These are phyloP conservation scores for Crossaster papposus DNA, from an alignment of 53 echinoderm and acorn worm genomes.

Conservation along the genomic window DNA sequence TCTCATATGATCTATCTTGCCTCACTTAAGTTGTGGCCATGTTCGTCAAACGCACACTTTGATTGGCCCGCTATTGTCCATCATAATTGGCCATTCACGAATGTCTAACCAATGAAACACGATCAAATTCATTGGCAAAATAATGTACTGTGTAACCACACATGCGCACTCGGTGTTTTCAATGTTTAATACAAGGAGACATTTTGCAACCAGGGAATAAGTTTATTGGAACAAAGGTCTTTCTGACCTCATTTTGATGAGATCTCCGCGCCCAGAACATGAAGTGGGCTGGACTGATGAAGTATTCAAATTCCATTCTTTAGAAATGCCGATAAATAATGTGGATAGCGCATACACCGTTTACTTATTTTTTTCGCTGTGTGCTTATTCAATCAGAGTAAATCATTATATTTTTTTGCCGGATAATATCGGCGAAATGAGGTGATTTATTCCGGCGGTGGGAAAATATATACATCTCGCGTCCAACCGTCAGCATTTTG, in stretches of 20 bases:
- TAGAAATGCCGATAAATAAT: not conserved
- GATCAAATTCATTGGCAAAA: too few relatives aligned
- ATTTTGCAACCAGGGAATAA: not conserved
- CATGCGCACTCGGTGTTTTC: not conserved
- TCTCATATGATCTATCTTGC: too few relatives aligned
- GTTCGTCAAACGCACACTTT: too few relatives aligned
- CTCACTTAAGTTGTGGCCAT: too few relatives aligned
- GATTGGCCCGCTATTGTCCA: too few relatives aligned
- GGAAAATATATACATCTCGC: constrained; percentile 55
- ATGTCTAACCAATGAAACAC: too few relatives aligned
- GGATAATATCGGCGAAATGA: not conserved
- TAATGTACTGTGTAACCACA: not conserved
- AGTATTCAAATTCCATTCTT: not conserved
- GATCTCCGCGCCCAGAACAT: not conserved
- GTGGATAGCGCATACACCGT: not conserved
- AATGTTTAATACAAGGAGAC: not conserved
- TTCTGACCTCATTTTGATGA: not conserved
- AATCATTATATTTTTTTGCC: not conserved
- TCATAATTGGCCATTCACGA: too few relatives aligned
- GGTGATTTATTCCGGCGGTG: constrained; percentile 37
- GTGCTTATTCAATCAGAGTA: not conserved
- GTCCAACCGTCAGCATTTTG: constrained; percentile 28
- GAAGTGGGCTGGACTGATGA: not conserved
- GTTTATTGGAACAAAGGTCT: not conserved
- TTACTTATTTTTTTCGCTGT: not conserved